These are phyloP conservation scores for Melanotaenia trifasciata DNA, from an alignment of 2,797 vertebrate species.

Conservation along the genomic window DNA sequence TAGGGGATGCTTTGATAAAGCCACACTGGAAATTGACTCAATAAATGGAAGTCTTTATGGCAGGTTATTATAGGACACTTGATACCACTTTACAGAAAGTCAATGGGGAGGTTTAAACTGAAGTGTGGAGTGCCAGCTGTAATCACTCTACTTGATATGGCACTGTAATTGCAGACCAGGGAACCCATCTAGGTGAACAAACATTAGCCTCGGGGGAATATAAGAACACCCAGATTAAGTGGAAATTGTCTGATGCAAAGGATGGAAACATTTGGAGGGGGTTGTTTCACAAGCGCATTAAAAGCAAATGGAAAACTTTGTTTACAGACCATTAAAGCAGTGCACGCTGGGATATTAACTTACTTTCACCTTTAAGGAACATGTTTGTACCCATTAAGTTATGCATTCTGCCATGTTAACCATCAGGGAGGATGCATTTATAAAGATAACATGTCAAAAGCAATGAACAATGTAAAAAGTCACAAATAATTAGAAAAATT, in stretches of 20 bases:
- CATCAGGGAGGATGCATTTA: too few species aligned
- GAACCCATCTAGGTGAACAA: conserved; percentile 69
- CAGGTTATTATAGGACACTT: conserved; percentile 70
- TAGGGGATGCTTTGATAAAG: conserved; percentile 32
- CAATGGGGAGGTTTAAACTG: conserved; percentile 66
- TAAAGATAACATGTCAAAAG: too few species aligned
- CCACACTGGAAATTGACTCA: conserved; percentile 59
- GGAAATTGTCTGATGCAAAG: conserved; percentile 31
- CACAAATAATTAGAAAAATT: too few species aligned
- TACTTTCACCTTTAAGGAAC: background rate
- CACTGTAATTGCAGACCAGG: conserved; percentile 58
- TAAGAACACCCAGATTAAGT: conserved; percentile 35
- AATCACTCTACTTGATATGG: conserved; percentile 60
- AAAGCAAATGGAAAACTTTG: conserved; percentile 2
- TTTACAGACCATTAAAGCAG: conserved; percentile 1
- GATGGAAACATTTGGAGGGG: conserved; percentile 13
- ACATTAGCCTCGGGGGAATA: conserved; percentile 64
- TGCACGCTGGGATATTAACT: conserved; percentile 9
- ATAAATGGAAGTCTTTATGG: conserved; percentile 73
- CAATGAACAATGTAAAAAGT: too few species aligned
- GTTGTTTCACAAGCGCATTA: background rate
- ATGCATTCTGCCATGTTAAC: too few species aligned
- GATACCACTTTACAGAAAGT: conserved; percentile 77
- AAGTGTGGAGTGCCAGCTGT: conserved; percentile 60
- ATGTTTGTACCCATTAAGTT: too few species aligned